Evolutionary conservation across 2,888 invertebrate genomes (phyloP).

Genomic region (Philaethria dido): DNA sequence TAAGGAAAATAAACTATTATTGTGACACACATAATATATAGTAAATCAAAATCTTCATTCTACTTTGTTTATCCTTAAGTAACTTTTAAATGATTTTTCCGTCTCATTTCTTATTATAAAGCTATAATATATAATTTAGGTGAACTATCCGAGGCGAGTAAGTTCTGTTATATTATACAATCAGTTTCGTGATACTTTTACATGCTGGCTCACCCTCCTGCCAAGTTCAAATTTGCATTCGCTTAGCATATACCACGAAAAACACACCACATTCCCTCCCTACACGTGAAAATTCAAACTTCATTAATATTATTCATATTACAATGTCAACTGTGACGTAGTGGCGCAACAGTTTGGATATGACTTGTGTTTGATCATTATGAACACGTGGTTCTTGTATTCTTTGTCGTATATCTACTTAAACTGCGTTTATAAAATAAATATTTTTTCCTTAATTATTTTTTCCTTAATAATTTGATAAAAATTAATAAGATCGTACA

Average conservation of each 20-base stretch:
- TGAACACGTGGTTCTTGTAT: background rate
- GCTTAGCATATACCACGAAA: conserved; percentile 56
- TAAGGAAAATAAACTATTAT: too few species aligned
- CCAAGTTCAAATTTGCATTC: conserved; percentile 56
- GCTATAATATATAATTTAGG: background rate
- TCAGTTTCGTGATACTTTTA: conserved; percentile 6
- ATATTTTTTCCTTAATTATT: too few species aligned
- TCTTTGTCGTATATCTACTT: too few species aligned
- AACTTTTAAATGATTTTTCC: too few species aligned
- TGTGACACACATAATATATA: background rate
- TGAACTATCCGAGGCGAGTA: background rate
- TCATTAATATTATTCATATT: conserved; percentile 74
- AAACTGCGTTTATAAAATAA: too few species aligned
- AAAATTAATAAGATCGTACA: background rate
- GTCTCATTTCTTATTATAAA: background rate
- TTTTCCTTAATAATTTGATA: too few species aligned
- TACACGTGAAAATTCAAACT: conserved; percentile 68
- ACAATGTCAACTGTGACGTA: conserved; percentile 56
- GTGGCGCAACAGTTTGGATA: conserved; percentile 12
- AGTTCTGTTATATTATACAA: background rate
- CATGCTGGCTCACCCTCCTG: conserved; percentile 17
- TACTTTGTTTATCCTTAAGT: too few species aligned
- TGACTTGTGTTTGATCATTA: background rate
- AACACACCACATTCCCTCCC: conserved; percentile 48
- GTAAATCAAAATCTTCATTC: background rate